These are phyloP conservation scores for Chloroceryle inda DNA, from an alignment of 2,797 vertebrate genomes.

Conservation along the genomic window DNA sequence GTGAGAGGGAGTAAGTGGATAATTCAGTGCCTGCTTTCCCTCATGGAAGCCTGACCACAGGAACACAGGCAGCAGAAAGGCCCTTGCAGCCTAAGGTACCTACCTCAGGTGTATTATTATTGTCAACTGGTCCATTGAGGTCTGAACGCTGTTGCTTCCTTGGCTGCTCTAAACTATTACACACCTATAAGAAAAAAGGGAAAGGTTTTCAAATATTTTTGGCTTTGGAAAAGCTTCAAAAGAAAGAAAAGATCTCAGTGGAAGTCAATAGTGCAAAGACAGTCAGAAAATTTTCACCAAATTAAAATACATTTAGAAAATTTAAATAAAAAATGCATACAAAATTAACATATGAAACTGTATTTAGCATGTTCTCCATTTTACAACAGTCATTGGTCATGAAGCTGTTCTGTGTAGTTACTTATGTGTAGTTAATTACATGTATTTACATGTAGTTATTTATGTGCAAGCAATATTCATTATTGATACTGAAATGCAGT, in stretches of 20 bases:
- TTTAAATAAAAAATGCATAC: not conserved
- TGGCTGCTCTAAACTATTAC: constrained; percentile 90
- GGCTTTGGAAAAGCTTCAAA: not conserved
- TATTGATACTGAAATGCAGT: not conserved
- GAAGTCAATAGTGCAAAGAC: not conserved
- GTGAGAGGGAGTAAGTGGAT: not conserved
- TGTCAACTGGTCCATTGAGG: constrained; percentile 94
- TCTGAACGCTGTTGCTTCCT: constrained; percentile 97
- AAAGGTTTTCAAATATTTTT: not conserved
- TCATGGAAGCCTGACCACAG: not conserved
- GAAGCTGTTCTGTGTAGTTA: not conserved
- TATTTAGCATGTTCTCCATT: not conserved
- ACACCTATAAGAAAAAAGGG: constrained; percentile 81
- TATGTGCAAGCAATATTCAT: not conserved
- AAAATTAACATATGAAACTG: not conserved
- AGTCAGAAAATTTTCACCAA: not conserved
- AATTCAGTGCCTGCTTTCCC: not conserved
- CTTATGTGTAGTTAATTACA: not conserved
- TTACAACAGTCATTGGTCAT: not conserved
- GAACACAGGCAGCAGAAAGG: not conserved
- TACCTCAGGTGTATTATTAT: constrained; percentile 95
- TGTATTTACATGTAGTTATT: not conserved
- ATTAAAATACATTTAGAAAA: not conserved
- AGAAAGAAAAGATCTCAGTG: not conserved
- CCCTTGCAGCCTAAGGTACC: not conserved